phyloP scores from a whole-genome alignment of 2,113 vertebrate species.

The Archocentrus centrarchus region DNA sequence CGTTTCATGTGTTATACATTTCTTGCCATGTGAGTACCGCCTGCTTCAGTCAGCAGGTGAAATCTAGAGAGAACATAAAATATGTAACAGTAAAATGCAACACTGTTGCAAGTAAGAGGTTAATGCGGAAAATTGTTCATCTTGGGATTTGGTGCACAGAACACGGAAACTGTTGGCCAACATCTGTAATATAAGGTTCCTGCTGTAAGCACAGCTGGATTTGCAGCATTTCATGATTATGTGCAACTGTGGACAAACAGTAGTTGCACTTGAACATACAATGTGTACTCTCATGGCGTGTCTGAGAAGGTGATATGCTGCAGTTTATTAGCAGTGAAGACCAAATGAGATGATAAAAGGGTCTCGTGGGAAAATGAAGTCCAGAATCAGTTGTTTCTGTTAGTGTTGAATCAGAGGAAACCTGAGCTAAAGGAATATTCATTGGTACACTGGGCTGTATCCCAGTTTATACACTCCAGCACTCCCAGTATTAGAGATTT shows the following conservation, averaged over 20 bases:
- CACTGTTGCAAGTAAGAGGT: too few relatives aligned
- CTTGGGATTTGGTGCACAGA: too few relatives aligned
- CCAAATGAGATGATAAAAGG: neutral
- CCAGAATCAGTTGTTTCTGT: neutral
- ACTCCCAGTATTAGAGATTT: neutral
- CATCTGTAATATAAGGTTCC: neutral
- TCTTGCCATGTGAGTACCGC: too few relatives aligned
- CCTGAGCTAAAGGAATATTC: neutral
- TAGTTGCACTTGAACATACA: constrained; percentile 48
- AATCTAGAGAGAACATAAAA: neutral
- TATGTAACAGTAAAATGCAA: too few relatives aligned
- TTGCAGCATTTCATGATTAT: constrained; percentile 4
- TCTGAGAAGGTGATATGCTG: neutral
- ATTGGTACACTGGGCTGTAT: constrained; percentile 24
- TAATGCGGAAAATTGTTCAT: too few relatives aligned
- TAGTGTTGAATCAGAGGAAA: neutral
- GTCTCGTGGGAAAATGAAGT: neutral
- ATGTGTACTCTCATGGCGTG: neutral
- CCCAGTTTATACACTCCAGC: constrained; percentile 13
- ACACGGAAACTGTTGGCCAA: neutral
- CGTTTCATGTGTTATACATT: too few relatives aligned
- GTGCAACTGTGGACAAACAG: neutral
- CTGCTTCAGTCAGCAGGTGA: too few relatives aligned
- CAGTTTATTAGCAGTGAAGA: neutral
- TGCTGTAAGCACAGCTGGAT: neutral